Conservation (phyloP, 2,797 vertebrate genomes). For the Gastrophryne carolinensis region DNA sequence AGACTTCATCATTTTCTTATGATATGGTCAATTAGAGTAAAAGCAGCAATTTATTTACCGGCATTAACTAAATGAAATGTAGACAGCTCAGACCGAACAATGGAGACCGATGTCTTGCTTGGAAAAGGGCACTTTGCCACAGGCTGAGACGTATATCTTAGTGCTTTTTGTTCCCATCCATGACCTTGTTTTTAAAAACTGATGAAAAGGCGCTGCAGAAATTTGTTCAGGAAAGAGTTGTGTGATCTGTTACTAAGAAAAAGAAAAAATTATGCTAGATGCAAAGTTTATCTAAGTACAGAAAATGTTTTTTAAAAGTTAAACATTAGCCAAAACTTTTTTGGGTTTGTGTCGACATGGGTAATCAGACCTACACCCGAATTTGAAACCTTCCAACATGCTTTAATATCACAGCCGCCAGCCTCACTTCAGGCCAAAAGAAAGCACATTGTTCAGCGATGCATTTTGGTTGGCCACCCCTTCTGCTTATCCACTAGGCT, state of each 20-base stretch:
- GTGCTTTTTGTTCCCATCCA: slow-evolving; percentile 4
- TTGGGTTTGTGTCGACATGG: too few relatives aligned
- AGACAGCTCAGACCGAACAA: neutral
- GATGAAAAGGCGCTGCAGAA: slow-evolving; percentile 18
- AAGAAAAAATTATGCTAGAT: neutral
- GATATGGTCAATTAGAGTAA: neutral
- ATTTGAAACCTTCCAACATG: too few relatives aligned
- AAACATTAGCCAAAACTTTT: too few relatives aligned
- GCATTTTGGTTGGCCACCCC: too few relatives aligned
- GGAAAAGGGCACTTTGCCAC: neutral
- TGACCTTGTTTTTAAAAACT: slow-evolving; percentile 34
- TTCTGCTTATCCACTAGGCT: too few relatives aligned
- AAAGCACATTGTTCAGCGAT: too few relatives aligned
- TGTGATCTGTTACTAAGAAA: slow-evolving; percentile 21
- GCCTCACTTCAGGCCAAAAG: too few relatives aligned
- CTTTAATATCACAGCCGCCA: too few relatives aligned
- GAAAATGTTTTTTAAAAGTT: neutral
- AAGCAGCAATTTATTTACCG: slow-evolving; percentile 13
- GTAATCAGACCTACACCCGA: too few relatives aligned
- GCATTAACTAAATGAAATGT: slow-evolving; percentile 4
- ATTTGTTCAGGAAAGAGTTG: slow-evolving; percentile 9
- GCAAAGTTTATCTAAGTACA: slow-evolving; percentile 13
- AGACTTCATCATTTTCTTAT: slow-evolving; percentile 1
- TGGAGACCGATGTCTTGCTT: neutral
- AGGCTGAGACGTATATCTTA: neutral